Conservation (phyloP, 1,140 invertebrate species). For the Arion vulgaris region DNA sequence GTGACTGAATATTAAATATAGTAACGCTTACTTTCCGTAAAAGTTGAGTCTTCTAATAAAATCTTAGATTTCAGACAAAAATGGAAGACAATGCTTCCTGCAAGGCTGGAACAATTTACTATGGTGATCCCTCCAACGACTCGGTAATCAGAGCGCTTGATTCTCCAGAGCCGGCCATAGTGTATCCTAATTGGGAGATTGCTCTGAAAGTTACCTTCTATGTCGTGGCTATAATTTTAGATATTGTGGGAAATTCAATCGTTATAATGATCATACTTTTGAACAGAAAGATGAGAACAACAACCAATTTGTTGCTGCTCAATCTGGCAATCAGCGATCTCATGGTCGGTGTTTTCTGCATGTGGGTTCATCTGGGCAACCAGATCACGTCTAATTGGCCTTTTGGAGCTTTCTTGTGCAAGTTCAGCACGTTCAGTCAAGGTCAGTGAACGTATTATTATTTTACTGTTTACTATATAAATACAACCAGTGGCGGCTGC, state of each 20-base stretch:
- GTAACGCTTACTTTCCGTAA: too few species aligned
- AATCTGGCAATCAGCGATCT: constrained; percentile 93
- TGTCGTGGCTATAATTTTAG: constrained; percentile 53
- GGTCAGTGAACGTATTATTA: constrained; percentile 68
- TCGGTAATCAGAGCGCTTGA: not conserved
- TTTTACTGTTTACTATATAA: not conserved
- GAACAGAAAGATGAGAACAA: constrained; percentile 58
- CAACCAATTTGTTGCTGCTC: constrained; percentile 90
- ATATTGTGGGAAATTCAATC: constrained; percentile 55
- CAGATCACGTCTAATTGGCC: constrained; percentile 61
- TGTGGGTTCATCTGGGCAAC: constrained; percentile 74
- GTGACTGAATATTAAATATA: too few species aligned
- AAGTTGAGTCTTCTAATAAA: too few species aligned
- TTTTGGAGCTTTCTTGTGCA: constrained; percentile 73
- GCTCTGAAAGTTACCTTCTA: constrained; percentile 58
- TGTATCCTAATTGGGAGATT: constrained; percentile 35
- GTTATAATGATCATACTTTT: constrained; percentile 55
- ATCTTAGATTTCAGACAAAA: too few species aligned
- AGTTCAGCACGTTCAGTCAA: constrained; percentile 74
- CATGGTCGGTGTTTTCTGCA: constrained; percentile 75
- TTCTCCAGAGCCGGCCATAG: not conserved
- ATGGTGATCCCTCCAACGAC: not conserved
- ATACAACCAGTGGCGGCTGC: too few species aligned
- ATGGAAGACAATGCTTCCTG: not conserved
- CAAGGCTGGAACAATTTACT: not conserved